A percentile compares a stretch with the other conserved stretches of the same genome.
Evolutionary conservation across 64 coral and sea anemone species (phyloP).

Genomic region (Montipora efflorescens): DNA sequence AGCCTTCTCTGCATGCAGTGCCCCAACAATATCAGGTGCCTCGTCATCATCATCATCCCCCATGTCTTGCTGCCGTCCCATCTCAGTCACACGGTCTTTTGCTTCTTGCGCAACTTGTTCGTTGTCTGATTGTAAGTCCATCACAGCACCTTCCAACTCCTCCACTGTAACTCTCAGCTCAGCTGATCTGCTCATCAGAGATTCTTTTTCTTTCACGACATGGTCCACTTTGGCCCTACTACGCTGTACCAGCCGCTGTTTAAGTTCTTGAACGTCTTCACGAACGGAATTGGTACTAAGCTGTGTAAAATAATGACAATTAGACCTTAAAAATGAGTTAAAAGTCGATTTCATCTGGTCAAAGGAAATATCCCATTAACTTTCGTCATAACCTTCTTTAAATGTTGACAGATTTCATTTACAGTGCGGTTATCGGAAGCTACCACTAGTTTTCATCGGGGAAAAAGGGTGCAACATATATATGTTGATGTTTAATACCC

Average conservation of each 20-base stretch:
- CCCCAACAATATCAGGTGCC: constrained; percentile 66
- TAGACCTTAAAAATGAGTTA: no score
- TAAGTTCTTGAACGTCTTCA: constrained; percentile 64
- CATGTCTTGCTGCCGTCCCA: constrained; percentile 68
- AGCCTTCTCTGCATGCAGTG: constrained; percentile 90
- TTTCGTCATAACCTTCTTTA: no score
- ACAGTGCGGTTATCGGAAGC: neutral
- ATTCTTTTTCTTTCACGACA: constrained; percentile 73
- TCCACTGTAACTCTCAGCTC: constrained; percentile 80
- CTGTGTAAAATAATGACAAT: constrained; percentile 29
- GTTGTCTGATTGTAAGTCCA: constrained; percentile 86
- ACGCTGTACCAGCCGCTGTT: constrained; percentile 56
- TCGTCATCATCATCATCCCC: constrained; percentile 77
- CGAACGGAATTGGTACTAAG: constrained; percentile 62
- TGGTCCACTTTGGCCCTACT: constrained; percentile 68
- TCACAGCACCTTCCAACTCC: constrained; percentile 81
- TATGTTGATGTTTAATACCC: no score
- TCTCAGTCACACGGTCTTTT: constrained; percentile 78
- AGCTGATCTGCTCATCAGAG: constrained; percentile 69
- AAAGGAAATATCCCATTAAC: no score
- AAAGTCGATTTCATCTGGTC: neutral
- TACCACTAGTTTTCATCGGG: neutral
- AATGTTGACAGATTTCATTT: no score
- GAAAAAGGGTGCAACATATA: no score
- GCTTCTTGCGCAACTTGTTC: constrained; percentile 90